Percentiles rank a stretch among this genome's conserved stretches.
phyloP scores from a whole-genome alignment of 2,888 invertebrate genomes.

The Harmothoe impar region DNA sequence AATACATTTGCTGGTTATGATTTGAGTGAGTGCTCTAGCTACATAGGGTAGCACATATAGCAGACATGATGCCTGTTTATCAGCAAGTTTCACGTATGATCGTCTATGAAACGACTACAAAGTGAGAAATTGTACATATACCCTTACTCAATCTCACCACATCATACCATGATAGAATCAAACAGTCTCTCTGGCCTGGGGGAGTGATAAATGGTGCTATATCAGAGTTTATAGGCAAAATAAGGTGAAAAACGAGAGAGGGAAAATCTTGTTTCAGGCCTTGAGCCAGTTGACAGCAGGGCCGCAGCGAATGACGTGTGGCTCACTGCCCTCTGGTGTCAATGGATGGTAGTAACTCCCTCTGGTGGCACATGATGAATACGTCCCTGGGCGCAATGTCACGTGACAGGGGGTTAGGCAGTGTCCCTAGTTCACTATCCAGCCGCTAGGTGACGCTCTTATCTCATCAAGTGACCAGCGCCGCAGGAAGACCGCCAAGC shows the following conservation, averaged over 20 bases:
- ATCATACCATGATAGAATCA: not conserved
- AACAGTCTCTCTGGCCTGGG: not conserved
- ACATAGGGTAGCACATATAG: too few species aligned
- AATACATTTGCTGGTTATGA: too few species aligned
- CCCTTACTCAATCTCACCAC: not conserved
- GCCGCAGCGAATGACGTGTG: not conserved
- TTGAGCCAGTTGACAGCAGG: not conserved
- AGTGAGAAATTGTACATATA: not conserved
- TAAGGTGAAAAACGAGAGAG: not conserved
- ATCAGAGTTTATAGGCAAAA: too few species aligned
- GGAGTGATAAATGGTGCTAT: not conserved
- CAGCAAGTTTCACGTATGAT: too few species aligned
- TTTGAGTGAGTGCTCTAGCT: too few species aligned
- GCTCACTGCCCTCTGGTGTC: slow-evolving; percentile 15
- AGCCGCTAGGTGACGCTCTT: not conserved
- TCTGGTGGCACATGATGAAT: slow-evolving; percentile 7
- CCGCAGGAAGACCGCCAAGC: not conserved
- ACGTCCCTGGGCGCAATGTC: not conserved
- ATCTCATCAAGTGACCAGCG: slow-evolving; percentile 34
- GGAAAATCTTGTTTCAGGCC: not conserved
- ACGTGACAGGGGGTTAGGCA: not conserved
- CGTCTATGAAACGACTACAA: not conserved
- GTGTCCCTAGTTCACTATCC: not conserved
- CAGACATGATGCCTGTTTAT: too few species aligned
- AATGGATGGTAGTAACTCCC: not conserved